Conservation (phyloP, 2,113 vertebrate species). For the Poicephalus meyeri region DNA sequence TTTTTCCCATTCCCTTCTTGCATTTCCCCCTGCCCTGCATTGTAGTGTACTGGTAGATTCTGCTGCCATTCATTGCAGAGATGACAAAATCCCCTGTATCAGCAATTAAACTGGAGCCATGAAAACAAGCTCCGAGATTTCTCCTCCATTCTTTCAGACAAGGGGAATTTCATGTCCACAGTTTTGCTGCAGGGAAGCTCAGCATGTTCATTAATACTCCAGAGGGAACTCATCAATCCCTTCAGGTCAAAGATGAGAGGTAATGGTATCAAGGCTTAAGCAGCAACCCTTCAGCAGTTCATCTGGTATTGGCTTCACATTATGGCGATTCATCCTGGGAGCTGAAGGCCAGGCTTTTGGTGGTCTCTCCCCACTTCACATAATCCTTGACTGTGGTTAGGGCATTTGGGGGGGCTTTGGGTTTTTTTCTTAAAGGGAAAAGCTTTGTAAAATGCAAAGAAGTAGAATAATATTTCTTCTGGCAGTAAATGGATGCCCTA, state of each 20-base stretch:
- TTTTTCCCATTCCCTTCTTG: neutral
- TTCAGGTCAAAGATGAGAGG: constrained; percentile 53
- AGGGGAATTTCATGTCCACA: constrained; percentile 1
- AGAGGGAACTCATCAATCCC: constrained; percentile 42
- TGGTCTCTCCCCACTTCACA: neutral
- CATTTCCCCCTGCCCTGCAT: neutral
- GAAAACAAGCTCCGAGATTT: neutral
- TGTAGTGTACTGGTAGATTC: neutral
- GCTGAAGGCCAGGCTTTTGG: constrained; percentile 11
- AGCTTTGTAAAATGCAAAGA: neutral
- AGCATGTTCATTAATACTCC: constrained; percentile 29
- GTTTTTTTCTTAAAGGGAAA: neutral
- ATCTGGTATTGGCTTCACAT: constrained; percentile 21
- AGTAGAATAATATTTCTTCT: neutral
- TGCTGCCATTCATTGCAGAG: neutral
- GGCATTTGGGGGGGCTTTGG: no score
- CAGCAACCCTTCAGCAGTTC: neutral
- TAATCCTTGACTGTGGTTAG: neutral
- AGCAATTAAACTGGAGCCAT: neutral
- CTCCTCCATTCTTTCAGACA: neutral
- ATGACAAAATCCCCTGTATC: neutral
- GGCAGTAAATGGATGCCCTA: neutral
- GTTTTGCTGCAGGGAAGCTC: constrained; percentile 40
- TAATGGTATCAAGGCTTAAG: constrained; percentile 11
- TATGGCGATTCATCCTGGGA: neutral